A percentile compares a stretch with the other conserved stretches of the same genome.
Conservation (phyloP, 2,113 vertebrate species). For the Chionodraco myersi region DNA sequence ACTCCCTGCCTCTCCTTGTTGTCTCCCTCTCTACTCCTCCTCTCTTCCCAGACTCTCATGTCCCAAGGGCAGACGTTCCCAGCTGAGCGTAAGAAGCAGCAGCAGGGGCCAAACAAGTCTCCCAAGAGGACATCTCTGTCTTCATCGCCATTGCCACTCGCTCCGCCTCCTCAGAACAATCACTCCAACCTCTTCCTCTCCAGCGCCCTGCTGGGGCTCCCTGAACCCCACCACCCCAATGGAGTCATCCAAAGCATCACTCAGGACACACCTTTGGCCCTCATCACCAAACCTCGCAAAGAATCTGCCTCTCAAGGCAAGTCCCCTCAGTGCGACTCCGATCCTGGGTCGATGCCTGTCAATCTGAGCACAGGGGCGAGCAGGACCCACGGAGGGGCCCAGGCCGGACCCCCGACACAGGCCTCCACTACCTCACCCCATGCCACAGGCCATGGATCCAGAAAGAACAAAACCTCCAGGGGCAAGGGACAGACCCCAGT, state of each 20-base stretch:
- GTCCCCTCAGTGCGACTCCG: slow-evolving; percentile 76
- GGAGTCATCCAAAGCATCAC: slow-evolving; percentile 96
- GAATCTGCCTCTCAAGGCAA: slow-evolving; percentile 87
- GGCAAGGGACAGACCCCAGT: slow-evolving; percentile 69
- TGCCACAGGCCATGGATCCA: slow-evolving; percentile 85
- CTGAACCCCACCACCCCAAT: slow-evolving; percentile 87
- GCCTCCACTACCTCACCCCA: slow-evolving; percentile 88
- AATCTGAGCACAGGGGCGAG: slow-evolving; percentile 91
- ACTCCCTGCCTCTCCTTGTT: slow-evolving; percentile 53
- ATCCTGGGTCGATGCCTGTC: slow-evolving; percentile 88
- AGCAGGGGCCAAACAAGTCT: slow-evolving; percentile 89
- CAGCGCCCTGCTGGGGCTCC: slow-evolving; percentile 93
- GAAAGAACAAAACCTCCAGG: slow-evolving; percentile 91
- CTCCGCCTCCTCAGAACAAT: slow-evolving; percentile 85
- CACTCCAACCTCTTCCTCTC: slow-evolving; percentile 95
- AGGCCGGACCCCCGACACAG: slow-evolving; percentile 79
- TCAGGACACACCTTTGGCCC: slow-evolving; percentile 95
- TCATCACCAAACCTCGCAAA: slow-evolving; percentile 93
- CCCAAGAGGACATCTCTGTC: slow-evolving; percentile 90
- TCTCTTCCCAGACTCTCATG: slow-evolving; percentile 80
- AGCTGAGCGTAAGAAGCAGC: slow-evolving; percentile 91
- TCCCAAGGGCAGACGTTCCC: slow-evolving; percentile 93
- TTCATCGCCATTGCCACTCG: slow-evolving; percentile 77
- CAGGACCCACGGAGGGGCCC: slow-evolving; percentile 82
- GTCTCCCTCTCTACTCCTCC: slow-evolving; percentile 47